phyloP scores from a whole-genome alignment of 2,888 invertebrate genomes.

The Andrena fulva region DNA sequence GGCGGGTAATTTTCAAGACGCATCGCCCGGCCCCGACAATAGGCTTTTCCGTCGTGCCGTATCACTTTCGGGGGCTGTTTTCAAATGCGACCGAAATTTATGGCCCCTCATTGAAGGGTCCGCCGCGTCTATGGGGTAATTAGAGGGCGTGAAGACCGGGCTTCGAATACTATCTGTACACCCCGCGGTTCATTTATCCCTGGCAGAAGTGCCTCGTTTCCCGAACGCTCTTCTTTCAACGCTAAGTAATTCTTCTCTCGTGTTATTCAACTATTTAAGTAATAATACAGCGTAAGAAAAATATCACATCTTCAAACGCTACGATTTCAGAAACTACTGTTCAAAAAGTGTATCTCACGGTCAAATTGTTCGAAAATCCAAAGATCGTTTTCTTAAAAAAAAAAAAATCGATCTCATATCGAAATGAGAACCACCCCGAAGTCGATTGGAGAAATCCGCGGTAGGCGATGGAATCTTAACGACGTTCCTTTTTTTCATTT shows the following conservation, averaged over 20 bases:
- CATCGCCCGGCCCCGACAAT: constrained; percentile 29
- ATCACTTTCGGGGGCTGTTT: constrained; percentile 75
- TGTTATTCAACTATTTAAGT: neutral
- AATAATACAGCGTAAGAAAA: neutral
- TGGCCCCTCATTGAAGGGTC: constrained; percentile 76
- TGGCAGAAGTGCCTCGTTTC: constrained; percentile 68
- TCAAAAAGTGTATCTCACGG: no score
- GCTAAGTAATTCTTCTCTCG: constrained; percentile 24
- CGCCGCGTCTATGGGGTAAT: constrained; percentile 82
- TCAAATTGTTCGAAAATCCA: constrained; percentile 12
- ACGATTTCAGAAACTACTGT: no score
- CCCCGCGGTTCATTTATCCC: constrained; percentile 72
- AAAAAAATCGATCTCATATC: neutral
- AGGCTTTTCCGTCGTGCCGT: constrained; percentile 57
- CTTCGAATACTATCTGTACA: constrained; percentile 77
- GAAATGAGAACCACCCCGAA: constrained; percentile 13
- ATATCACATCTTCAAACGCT: neutral
- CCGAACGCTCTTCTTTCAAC: constrained; percentile 15
- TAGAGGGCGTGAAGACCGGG: constrained; percentile 82
- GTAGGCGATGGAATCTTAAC: constrained; percentile 32
- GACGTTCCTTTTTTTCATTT: constrained; percentile 30
- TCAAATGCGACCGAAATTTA: constrained; percentile 80
- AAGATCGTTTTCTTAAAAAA: neutral
- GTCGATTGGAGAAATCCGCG: constrained; percentile 38
- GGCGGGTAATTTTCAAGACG: constrained; percentile 39